phyloP scores from a whole-genome alignment of 2,888 invertebrate genomes.

The Lucinisca nassula region DNA sequence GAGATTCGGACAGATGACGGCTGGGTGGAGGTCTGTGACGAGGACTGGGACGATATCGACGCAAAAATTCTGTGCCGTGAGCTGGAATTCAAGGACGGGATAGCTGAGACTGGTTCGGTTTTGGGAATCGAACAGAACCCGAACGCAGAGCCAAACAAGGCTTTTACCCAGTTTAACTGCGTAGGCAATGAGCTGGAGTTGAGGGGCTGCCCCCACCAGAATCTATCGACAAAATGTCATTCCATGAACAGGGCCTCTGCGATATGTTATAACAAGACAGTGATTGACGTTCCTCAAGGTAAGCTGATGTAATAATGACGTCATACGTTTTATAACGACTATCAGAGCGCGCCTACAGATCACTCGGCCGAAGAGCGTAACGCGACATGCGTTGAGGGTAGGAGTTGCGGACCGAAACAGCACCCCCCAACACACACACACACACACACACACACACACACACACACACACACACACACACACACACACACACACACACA shows the following conservation, averaged over 20 bases:
- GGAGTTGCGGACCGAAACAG: no score
- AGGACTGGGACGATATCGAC: constrained; percentile 76
- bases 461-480: no score
- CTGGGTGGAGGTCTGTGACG: constrained; percentile 78
- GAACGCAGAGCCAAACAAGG: constrained; percentile 40
- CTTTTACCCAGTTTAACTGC: constrained; percentile 67
- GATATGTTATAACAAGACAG: constrained; percentile 65
- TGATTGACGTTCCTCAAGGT: constrained; percentile 4
- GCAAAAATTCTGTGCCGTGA: constrained; percentile 79
- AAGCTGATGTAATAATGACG: no score
- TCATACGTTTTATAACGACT: no score
- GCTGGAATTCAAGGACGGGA: constrained; percentile 76
- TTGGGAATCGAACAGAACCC: constrained; percentile 62
- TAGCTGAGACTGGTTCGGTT: constrained; percentile 74
- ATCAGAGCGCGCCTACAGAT: no score
- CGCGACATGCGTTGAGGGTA: no score
- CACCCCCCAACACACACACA: no score
- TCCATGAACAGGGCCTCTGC: constrained; percentile 71
- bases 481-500: no score
- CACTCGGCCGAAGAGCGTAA: no score
- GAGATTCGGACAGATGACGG: constrained; percentile 73
- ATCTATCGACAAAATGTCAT: constrained; percentile 53
- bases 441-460: no score
- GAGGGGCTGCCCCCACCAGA: constrained; percentile 59
- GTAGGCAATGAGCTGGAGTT: constrained; percentile 65